Base-by-base conservation (phyloP, 2,888 invertebrate species). In the Leptinotarsa peninsularis region DNA sequence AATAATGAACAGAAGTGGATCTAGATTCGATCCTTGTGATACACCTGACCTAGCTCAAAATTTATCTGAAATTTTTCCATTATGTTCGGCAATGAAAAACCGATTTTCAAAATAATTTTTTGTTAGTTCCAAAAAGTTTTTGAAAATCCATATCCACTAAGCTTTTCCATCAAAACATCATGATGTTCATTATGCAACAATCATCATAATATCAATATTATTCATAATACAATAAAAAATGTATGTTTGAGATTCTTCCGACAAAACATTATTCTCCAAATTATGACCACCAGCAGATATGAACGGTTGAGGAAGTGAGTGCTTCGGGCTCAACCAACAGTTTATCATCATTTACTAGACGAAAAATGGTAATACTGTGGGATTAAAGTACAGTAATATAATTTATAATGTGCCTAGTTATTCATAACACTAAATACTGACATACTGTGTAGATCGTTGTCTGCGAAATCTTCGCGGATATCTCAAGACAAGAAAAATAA, bases 301-400 rank as follows among this genome's bases (percentile, higher is more conserved):
- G 33, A 33, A 63, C 33, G 63, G 18, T 63, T 43, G 33, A 70
- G 70, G 70, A 70, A 70, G 60, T 70, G 14, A 54, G 27, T 33
- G 56, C 23, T 69, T 43, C 14, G 4, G 43, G 14, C 33, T 5
- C 70, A 70, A 56, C 23, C n/a, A 56, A 56, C 63, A 63, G 63
- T 69, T 69, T 69, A 69, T 69, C 69, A 69, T 52, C 68, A 54
- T 52, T 52, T 52, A 68, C 21, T 69, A n/a, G 23, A 17, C 23
- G 21, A 69, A 69, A 56, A 49, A 43, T 49, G 17, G 17, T 69
- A 56, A 69, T 69, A 70, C 70, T 49, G 70, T 58, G 43, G 70
- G 70, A 70, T 70, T 70, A 70, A 70, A 70, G 70, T 70, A 70
- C 70, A 58, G 70, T 70, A 70, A 70, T 58, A 70, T 43, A 70